phyloP scores from a whole-genome alignment of 2,113 vertebrate species.

The Gadus macrocephalus region DNA sequence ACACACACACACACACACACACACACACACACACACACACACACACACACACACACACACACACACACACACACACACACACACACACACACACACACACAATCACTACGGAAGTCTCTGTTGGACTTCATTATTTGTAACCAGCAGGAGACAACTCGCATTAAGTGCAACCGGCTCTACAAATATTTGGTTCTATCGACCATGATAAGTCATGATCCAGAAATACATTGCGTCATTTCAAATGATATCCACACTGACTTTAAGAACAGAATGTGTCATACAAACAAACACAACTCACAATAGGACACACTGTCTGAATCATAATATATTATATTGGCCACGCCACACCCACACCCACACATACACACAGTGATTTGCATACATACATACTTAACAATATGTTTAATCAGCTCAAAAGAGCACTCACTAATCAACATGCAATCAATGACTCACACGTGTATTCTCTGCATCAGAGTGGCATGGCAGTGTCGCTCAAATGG shows the following conservation, averaged over 20 bases:
- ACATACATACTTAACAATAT: slow-evolving; percentile 11
- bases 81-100: too few relatives aligned
- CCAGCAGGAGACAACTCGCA: too few relatives aligned
- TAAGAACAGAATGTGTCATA: background rate
- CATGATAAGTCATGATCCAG: too few relatives aligned
- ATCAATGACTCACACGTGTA: slow-evolving; percentile 35
- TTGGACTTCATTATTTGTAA: too few relatives aligned
- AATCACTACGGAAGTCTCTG: too few relatives aligned
- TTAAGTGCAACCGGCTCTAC: too few relatives aligned
- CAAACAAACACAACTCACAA: slow-evolving; percentile 2
- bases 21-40: background rate
- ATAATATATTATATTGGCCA: background rate
- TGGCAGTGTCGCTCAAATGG: background rate
- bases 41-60: slow-evolving; percentile 2
- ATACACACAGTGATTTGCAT: slow-evolving; percentile 17
- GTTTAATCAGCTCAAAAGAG: slow-evolving; percentile 30
- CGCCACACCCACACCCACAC: background rate
- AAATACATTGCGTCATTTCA: too few relatives aligned
- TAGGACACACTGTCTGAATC: background rate
- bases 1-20: background rate
- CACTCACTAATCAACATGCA: slow-evolving; percentile 41
- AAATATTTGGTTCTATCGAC: too few relatives aligned
- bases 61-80: background rate
- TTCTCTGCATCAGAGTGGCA: background rate
- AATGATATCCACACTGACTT: background rate